A percentile compares a stretch with the other conserved stretches of the same genome.
Conservation (phyloP, 2,797 vertebrate species). For the Pitangus sulphuratus region DNA sequence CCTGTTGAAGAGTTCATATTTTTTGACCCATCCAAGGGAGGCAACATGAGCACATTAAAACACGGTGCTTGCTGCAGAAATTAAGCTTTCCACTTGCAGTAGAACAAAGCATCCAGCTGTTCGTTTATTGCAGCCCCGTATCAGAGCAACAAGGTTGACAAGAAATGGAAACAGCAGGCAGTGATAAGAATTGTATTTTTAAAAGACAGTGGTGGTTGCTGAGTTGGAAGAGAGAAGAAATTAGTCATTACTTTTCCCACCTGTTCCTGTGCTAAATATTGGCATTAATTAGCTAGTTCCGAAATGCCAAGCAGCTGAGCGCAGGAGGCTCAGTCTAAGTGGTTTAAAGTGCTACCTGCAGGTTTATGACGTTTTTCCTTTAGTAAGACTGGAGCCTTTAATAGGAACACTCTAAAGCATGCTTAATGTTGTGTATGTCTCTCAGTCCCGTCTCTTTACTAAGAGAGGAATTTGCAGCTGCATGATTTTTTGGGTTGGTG, state of each 20-base stretch:
- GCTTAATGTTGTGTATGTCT: neutral
- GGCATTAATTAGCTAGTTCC: constrained; percentile 38
- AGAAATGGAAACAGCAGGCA: constrained; percentile 35
- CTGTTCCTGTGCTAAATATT: constrained; percentile 38
- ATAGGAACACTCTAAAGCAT: neutral
- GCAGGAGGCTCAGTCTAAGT: constrained; percentile 4
- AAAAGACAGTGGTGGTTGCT: neutral
- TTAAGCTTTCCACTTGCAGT: neutral
- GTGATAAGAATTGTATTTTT: constrained; percentile 15
- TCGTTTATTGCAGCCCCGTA: neutral
- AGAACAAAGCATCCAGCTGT: neutral
- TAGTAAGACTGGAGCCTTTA: neutral
- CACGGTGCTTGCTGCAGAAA: neutral
- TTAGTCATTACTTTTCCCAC: constrained; percentile 51
- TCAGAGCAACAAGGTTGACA: neutral
- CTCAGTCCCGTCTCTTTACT: neutral
- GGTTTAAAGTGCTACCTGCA: constrained; percentile 31
- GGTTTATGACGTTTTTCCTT: neutral
- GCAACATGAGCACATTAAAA: neutral
- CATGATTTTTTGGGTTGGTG: neutral
- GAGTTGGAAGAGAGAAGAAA: constrained; percentile 23
- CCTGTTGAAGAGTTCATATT: neutral
- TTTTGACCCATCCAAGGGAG: neutral
- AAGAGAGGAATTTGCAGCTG: neutral
- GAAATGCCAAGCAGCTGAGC: constrained; percentile 32